These are phyloP conservation scores for Cyprinus carpio DNA, from an alignment of 2,113 vertebrate species.

Conservation along the genomic window DNA sequence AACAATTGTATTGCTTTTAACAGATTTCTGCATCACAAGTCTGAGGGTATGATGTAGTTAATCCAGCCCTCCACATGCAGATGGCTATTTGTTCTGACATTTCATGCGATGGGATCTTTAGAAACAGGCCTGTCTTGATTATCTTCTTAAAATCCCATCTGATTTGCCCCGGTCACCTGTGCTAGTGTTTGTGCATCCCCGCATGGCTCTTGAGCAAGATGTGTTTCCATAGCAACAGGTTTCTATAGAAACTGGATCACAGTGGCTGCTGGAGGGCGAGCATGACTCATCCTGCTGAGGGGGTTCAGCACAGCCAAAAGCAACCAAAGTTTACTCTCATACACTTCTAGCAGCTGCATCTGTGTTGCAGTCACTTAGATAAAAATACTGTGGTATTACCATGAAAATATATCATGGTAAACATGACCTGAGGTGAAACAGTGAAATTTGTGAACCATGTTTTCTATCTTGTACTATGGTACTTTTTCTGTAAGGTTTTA, in stretches of 20 bases:
- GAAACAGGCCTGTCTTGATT: slow-evolving; percentile 10
- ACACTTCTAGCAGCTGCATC: neutral
- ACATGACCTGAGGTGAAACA: neutral
- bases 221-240: slow-evolving; percentile 81
- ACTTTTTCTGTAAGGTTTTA: neutral
- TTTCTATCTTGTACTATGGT: neutral
- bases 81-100: slow-evolving; percentile 37
- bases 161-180: slow-evolving; percentile 37
- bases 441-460: neutral
- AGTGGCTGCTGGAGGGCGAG: slow-evolving; percentile 65
- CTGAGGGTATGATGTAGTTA: neutral
- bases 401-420: neutral
- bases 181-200: slow-evolving; percentile 14
- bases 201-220: slow-evolving; percentile 55
- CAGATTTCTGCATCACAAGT: neutral
- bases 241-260: slow-evolving; percentile 81
- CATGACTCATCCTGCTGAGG: slow-evolving; percentile 56
- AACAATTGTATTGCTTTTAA: neutral
- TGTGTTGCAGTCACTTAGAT: neutral
- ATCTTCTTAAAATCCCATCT: slow-evolving; percentile 20
- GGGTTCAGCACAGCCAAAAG: slow-evolving; percentile 34
- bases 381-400: neutral
- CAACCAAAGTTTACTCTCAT: neutral
- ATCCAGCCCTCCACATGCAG: neutral
- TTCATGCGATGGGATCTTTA: slow-evolving; percentile 15